Percentiles rank a stretch among this genome's conserved stretches.
Evolutionary conservation across 2,113 vertebrate genomes (phyloP).

Genomic region (Dasyornis broadbenti): DNA sequence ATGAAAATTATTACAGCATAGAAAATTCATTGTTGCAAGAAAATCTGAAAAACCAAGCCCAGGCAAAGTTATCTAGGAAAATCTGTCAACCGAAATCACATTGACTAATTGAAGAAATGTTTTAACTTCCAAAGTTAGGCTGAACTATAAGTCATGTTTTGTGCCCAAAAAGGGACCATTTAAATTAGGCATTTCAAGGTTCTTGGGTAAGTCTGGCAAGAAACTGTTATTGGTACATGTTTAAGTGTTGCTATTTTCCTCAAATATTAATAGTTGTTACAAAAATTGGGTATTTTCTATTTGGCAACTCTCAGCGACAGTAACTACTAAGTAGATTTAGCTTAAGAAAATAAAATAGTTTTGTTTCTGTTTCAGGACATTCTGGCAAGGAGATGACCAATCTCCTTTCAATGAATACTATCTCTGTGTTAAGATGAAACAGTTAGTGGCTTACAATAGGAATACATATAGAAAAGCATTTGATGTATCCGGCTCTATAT

Average conservation of each 20-base stretch:
- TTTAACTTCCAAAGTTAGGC: not conserved
- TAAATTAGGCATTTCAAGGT: not conserved
- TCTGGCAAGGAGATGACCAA: not conserved
- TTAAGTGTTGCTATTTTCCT: not conserved
- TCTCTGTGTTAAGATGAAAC: not conserved
- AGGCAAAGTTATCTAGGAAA: not conserved
- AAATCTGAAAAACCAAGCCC: not conserved
- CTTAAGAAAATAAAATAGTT: not conserved
- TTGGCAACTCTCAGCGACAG: not conserved
- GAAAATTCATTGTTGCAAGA: not conserved
- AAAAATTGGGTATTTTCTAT: not conserved
- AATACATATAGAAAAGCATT: not conserved
- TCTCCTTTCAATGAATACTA: not conserved
- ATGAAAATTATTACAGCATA: not conserved
- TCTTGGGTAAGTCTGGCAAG: not conserved
- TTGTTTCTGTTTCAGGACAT: not conserved
- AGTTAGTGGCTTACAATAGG: not conserved
- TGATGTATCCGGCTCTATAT: not conserved
- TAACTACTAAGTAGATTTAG: not conserved
- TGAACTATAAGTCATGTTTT: not conserved
- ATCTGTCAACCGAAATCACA: not conserved
- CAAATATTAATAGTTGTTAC: not conserved
- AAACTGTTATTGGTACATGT: not conserved
- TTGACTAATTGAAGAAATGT: not conserved
- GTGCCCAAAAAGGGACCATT: accelerated